Evolutionary conservation across 2,888 invertebrate species (phyloP).

Genomic region (Corbicula japonica): DNA sequence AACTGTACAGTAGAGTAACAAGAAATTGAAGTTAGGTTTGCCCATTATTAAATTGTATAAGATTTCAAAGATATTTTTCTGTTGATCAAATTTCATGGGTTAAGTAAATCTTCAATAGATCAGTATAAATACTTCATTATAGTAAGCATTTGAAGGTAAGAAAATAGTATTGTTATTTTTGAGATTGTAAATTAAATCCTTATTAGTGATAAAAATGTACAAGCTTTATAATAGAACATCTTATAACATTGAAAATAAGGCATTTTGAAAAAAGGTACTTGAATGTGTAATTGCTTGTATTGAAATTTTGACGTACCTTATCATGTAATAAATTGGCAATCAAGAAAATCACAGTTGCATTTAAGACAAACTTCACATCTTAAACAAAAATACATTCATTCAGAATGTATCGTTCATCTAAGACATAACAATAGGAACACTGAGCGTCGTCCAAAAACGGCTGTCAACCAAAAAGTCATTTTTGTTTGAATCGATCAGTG

Average conservation of each 20-base stretch:
- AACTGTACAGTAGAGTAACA: no score
- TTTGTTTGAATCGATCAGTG: constrained; percentile 12
- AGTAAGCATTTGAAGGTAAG: constrained; percentile 6
- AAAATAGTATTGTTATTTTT: neutral
- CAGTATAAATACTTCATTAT: neutral
- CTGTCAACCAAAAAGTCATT: constrained; percentile 31
- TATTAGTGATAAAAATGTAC: constrained; percentile 17
- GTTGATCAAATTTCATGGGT: neutral
- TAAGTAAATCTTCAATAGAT: neutral
- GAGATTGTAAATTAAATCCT: constrained; percentile 18
- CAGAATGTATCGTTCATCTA: constrained; percentile 18
- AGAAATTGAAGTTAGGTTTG: constrained; percentile 6
- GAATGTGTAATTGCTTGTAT: constrained; percentile 8
- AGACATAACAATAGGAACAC: constrained; percentile 4
- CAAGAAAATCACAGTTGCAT: constrained; percentile 31
- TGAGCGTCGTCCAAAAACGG: constrained; percentile 18
- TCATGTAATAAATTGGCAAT: constrained; percentile 22
- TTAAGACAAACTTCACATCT: neutral
- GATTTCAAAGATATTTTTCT: constrained; percentile 7
- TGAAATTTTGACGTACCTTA: constrained; percentile 8
- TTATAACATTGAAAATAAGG: constrained; percentile 17
- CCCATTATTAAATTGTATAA: constrained; percentile 2
- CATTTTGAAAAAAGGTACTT: constrained; percentile 15
- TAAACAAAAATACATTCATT: constrained; percentile 29
- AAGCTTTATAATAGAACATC: neutral